Percentiles rank a stretch among this genome's conserved stretches.
phyloP scores from a whole-genome alignment of 2,113 vertebrate species.

The Calidris pugnax region DNA sequence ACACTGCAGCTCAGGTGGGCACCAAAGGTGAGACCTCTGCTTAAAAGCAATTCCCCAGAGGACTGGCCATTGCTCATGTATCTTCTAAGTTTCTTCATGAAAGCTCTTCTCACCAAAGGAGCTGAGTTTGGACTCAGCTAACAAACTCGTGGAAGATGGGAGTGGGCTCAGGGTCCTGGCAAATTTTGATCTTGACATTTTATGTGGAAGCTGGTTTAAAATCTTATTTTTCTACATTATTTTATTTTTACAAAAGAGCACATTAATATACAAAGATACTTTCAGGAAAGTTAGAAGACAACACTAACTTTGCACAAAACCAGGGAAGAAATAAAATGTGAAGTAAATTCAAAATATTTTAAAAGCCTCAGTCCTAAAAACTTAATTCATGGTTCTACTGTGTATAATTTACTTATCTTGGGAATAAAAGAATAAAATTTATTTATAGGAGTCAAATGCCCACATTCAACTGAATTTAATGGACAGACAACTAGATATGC shows the following conservation, averaged over 20 bases:
- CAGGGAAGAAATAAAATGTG: background rate
- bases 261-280: background rate
- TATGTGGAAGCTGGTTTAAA: background rate
- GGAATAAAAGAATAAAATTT: background rate
- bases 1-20: background rate
- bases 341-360: background rate
- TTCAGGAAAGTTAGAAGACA: background rate
- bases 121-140: background rate
- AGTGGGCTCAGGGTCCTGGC: background rate
- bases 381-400: background rate
- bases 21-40: background rate
- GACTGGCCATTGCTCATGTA: background rate
- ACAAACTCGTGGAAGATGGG: fast-evolving
- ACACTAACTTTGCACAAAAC: background rate
- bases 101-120: background rate
- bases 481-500: background rate
- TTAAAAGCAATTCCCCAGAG: background rate
- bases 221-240: background rate
- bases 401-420: background rate
- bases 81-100: background rate
- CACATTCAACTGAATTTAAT: background rate
- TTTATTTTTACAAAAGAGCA: background rate
- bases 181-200: background rate
- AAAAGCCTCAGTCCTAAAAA: background rate
- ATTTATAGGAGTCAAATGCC: background rate